Evolutionary conservation across 2,888 invertebrate genomes (phyloP).

Genomic region (Nymphalis c-album): DNA sequence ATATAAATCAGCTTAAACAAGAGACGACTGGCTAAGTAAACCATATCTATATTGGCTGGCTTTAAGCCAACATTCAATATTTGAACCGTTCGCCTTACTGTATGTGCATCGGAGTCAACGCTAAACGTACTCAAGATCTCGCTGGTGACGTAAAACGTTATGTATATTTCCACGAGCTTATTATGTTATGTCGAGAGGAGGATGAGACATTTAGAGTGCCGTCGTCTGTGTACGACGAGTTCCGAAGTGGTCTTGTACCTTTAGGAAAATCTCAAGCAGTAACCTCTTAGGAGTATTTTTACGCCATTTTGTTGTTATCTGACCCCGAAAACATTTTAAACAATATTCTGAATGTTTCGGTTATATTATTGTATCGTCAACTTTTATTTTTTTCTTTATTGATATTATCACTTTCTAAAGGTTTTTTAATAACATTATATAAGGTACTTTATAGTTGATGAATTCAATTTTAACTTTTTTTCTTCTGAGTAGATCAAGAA

Average conservation of each 20-base stretch:
- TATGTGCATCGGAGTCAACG: conserved; percentile 56
- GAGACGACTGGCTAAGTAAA: conserved; percentile 27
- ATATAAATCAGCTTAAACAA: conserved; percentile 12
- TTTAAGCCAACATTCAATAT: conserved; percentile 42
- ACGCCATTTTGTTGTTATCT: neutral
- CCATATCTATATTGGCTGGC: conserved; percentile 37
- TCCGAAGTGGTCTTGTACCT: conserved; percentile 38
- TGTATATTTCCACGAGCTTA: conserved; percentile 49
- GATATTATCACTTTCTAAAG: too few species aligned
- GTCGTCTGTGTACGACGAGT: conserved; percentile 34
- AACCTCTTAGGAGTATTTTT: conserved; percentile 22
- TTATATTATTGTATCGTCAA: too few species aligned
- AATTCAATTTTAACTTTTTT: too few species aligned
- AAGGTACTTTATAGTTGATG: too few species aligned
- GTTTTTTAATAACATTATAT: too few species aligned
- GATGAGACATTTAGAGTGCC: conserved; percentile 35
- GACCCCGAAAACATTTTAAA: neutral
- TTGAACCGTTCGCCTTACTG: conserved; percentile 44
- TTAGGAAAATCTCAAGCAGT: conserved; percentile 33
- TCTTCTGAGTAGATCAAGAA: too few species aligned
- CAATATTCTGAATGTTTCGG: neutral
- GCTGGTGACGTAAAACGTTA: conserved; percentile 51
- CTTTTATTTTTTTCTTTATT: too few species aligned
- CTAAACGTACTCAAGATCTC: conserved; percentile 60
- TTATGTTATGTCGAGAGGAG: conserved; percentile 42